phyloP scores from a whole-genome alignment of 2,888 invertebrate genomes.

The Amiota communis region DNA sequence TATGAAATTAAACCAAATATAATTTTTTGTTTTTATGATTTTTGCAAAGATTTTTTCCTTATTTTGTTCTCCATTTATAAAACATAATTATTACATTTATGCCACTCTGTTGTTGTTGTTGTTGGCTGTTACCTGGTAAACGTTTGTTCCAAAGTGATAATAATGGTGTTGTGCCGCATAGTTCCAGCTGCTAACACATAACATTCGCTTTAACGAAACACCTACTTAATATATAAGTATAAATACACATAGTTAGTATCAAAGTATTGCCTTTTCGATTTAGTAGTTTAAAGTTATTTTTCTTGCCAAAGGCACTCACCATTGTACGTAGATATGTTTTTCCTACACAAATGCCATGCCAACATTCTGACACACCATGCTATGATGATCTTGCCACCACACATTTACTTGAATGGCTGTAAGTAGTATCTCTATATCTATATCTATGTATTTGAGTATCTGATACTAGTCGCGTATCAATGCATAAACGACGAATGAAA shows the following conservation, averaged over 20 bases:
- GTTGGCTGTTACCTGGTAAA: too few species aligned
- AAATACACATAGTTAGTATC: too few species aligned
- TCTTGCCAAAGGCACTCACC: background rate
- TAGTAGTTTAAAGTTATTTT: background rate
- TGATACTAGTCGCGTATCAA: background rate
- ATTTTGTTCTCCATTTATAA: conserved; percentile 10
- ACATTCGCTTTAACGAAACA: background rate
- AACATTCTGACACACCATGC: too few species aligned
- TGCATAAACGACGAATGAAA: conserved; percentile 6
- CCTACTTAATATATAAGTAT: background rate
- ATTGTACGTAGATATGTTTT: too few species aligned
- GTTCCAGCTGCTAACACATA: background rate
- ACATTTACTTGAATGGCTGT: background rate
- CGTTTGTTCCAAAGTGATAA: too few species aligned
- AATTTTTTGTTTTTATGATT: too few species aligned
- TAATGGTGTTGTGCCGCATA: background rate
- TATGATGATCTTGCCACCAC: too few species aligned
- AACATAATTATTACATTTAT: conserved; percentile 14
- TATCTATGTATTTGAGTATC: too few species aligned
- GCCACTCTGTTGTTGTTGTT: background rate
- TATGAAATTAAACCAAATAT: too few species aligned
- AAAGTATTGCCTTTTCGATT: background rate
- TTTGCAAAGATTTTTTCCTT: too few species aligned
- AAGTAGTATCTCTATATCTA: too few species aligned
- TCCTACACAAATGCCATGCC: too few species aligned